Base-by-base conservation (phyloP, 2,113 vertebrate genomes). In the Callipepla squamata region DNA sequence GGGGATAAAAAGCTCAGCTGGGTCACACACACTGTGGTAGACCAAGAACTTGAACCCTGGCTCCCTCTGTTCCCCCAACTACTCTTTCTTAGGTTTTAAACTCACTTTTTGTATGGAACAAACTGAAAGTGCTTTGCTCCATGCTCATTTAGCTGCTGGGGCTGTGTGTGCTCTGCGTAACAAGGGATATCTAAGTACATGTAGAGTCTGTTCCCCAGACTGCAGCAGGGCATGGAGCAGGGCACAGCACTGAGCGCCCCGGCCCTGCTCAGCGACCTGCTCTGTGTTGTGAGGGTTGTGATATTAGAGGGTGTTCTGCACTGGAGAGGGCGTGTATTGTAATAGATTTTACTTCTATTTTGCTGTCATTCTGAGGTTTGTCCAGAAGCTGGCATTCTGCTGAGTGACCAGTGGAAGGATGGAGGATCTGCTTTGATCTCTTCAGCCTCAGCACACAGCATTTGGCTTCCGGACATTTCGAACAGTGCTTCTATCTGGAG, bases 41-140 rank as follows among this genome's bases (percentile, higher is more conserved):
- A 92, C 42, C 84, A 44, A 67, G 87, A 90, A 51, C 84, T 87
- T 89, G 92, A 93, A 82, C 68, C 61, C 45, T 89, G 91, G 36
- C 51, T 94, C 82, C 47, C 47, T 80, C 59, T 85, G 61, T 76
- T 89, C 63, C 42, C 40, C 40, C 0, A 1, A 20, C 58, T 57
- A 0, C 66, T 80, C 55, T 62, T 78, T 11, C 58, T 72, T 57
- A 28, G 6, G 18, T 85, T 62, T 85, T 55, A 65, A 74, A 65
- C 59, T 85, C 2, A 0, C 9, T 91, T 62, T 80, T 82, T 45
- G 62, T 51, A 10, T 26, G 28, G 8, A 22, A 21, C 30, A 67
- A 77, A 38, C 73, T 30, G 30, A 55, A 67, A 0, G 0, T 4
- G 26, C 47, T 62, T 17, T 28, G 19, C 32, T 91, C 57, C 7